These are phyloP conservation scores for Heliconius sara DNA, from an alignment of 2,888 invertebrate species.

Conservation along the genomic window DNA sequence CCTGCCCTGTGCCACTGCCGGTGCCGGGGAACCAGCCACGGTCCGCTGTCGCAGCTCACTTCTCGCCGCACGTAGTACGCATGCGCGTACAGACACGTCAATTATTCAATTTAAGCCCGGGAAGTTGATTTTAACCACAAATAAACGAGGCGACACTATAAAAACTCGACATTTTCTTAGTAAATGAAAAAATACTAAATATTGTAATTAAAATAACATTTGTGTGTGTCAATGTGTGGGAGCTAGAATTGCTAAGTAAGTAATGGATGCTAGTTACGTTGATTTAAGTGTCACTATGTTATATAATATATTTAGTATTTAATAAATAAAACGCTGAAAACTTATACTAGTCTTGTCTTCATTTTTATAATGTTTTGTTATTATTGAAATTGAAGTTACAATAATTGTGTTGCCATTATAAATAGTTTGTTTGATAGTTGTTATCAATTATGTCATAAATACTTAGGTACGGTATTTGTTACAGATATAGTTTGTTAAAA, in stretches of 20 bases:
- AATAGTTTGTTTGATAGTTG: not conserved
- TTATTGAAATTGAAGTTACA: not conserved
- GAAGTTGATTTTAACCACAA: constrained; percentile 46
- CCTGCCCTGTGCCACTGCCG: no score
- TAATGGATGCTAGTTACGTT: not conserved
- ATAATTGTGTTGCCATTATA: constrained; percentile 14
- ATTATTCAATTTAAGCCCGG: constrained; percentile 67
- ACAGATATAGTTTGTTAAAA: not conserved
- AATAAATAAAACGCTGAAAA: not conserved
- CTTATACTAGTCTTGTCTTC: not conserved
- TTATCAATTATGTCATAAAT: not conserved
- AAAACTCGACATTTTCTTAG: not conserved
- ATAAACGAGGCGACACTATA: not conserved
- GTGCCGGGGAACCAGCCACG: constrained; percentile 40
- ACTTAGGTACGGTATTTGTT: not conserved
- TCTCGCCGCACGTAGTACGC: constrained; percentile 63
- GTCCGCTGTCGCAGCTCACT: constrained; percentile 60
- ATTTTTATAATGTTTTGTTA: not conserved
- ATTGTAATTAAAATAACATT: not conserved
- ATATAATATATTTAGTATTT: not conserved
- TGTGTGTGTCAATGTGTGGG: no score
- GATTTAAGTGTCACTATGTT: not conserved
- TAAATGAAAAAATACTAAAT: not conserved
- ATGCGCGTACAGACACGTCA: constrained; percentile 68
- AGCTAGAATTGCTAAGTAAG: not conserved